These are phyloP conservation scores for Corythoichthys intestinalis DNA, from an alignment of 2,113 vertebrate species.

Conservation along the genomic window DNA sequence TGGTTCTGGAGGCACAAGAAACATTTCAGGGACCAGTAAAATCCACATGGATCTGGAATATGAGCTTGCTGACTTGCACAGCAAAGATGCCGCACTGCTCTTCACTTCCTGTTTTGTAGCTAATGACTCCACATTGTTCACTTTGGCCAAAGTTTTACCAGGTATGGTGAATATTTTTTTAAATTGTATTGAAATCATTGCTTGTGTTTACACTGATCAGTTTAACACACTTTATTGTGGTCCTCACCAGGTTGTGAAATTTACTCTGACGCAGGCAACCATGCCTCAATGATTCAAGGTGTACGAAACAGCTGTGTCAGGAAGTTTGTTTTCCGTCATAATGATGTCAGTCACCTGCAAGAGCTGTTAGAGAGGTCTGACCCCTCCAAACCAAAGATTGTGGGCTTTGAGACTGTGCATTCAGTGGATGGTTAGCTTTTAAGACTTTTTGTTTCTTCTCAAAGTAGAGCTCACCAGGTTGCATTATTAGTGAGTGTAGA, in stretches of 20 bases:
- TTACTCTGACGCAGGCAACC: constrained; percentile 94
- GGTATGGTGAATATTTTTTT: constrained; percentile 62
- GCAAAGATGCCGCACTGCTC: constrained; percentile 88
- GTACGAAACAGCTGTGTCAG: constrained; percentile 89
- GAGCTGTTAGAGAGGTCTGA: constrained; percentile 80
- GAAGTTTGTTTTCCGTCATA: constrained; percentile 93
- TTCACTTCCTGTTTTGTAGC: constrained; percentile 98
- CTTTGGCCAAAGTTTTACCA: constrained; percentile 91
- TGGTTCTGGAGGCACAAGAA: constrained; percentile 92
- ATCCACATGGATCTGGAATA: constrained; percentile 92
- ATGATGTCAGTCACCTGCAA: constrained; percentile 80
- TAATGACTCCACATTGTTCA: constrained; percentile 97
- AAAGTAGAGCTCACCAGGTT: too few species aligned
- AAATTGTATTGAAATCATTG: too few species aligned
- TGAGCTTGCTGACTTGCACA: constrained; percentile 92
- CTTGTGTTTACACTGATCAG: too few species aligned
- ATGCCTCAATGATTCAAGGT: constrained; percentile 96
- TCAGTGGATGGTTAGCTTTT: constrained; percentile 91
- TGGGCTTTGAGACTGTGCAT: constrained; percentile 96
- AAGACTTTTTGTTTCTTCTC: too few species aligned
- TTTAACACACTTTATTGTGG: too few species aligned
- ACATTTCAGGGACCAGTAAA: constrained; percentile 96
- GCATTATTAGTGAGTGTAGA: too few species aligned
- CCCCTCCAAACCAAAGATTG: constrained; percentile 86
- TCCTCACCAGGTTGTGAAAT: constrained; percentile 85